Conservation (phyloP, 2,888 invertebrate genomes). For the Drosophila mimica region DNA sequence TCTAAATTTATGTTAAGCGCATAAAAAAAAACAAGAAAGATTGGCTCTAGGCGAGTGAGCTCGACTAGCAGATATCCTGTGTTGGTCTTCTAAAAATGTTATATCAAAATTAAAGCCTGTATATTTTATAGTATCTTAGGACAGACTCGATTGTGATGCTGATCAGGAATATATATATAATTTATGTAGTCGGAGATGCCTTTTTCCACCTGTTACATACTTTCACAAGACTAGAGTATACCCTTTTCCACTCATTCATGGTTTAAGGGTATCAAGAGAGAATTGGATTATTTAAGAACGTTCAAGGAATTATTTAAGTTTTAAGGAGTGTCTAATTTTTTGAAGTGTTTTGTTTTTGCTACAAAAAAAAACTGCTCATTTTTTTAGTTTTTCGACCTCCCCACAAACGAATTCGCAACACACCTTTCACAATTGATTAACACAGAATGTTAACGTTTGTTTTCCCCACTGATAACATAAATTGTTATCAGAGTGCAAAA, state of each 20-base stretch:
- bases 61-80: neutral
- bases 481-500: conserved; percentile 9
- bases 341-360: neutral
- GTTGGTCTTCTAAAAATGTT: too few species aligned
- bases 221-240: neutral
- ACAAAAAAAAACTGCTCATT: neutral
- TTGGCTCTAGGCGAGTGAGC: neutral
- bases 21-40: neutral
- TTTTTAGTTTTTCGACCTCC: neutral
- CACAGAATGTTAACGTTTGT: conserved; percentile 14
- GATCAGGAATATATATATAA: neutral
- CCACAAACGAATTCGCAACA: neutral
- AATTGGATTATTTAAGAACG: neutral
- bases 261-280: neutral
- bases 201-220: neutral
- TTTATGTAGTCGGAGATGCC: accelerated
- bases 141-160: neutral
- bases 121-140: neutral
- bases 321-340: neutral
- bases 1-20: neutral
- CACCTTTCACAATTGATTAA: neutral
- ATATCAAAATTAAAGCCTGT: neutral
- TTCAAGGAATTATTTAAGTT: neutral
- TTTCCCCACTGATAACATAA: neutral
- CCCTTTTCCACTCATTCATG: neutral